phyloP scores from a whole-genome alignment of 1,140 invertebrate species.

The Apis mellifera region DNA sequence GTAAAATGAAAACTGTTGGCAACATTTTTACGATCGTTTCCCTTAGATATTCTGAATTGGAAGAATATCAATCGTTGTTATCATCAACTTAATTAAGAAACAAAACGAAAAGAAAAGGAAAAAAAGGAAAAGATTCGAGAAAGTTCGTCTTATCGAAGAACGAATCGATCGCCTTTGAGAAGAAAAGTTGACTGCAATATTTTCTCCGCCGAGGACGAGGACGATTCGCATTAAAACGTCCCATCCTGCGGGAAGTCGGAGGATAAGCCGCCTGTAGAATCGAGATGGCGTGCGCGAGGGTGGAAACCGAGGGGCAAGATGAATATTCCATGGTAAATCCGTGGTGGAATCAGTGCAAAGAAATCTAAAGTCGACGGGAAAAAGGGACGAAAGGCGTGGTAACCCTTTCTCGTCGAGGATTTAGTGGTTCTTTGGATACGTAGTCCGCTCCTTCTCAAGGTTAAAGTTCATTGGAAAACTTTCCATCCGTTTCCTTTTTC shows the following conservation, averaged over 20 bases:
- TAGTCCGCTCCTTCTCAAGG: constrained; percentile 22
- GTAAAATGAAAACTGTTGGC: no score
- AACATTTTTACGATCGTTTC: no score
- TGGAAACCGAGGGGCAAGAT: constrained; percentile 69
- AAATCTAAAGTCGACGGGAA: constrained; percentile 59
- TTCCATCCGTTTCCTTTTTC: neutral
- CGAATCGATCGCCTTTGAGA: neutral
- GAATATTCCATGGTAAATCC: constrained; percentile 79
- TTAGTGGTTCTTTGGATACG: constrained; percentile 45
- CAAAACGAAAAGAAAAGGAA: no score
- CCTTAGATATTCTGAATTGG: no score
- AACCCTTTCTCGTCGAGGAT: constrained; percentile 60
- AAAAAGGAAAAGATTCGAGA: no score
- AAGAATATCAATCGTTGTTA: no score
- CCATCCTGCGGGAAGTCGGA: constrained; percentile 50
- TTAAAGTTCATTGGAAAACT: constrained; percentile 48
- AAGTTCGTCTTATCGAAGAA: neutral
- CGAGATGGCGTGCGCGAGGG: constrained; percentile 53
- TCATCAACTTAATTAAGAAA: no score
- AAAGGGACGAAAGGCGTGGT: constrained; percentile 38
- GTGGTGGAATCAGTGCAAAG: constrained; percentile 69
- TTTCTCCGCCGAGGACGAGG: neutral
- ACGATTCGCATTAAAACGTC: constrained; percentile 59
- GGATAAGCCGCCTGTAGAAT: constrained; percentile 61
- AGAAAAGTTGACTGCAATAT: constrained; percentile 1